Base-by-base conservation (phyloP, 1,140 invertebrate genomes). In the Drosophila oshimai region DNA sequence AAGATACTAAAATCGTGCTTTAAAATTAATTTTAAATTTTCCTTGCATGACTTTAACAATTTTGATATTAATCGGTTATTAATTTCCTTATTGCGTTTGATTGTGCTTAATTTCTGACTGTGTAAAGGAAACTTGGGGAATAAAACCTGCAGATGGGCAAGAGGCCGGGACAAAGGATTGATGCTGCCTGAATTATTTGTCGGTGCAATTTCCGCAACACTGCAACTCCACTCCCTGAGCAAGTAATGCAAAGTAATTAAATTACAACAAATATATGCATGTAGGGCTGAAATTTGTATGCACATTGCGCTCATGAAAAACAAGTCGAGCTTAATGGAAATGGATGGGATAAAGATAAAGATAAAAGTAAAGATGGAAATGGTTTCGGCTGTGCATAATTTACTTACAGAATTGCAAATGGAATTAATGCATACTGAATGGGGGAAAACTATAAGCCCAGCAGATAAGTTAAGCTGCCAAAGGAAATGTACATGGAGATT, bases 231-330 rank as follows among this genome's bases (percentile, higher is more conserved):
- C 51, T 44, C 45, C 36, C 47, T 29, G 36, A 18, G 15, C 26
- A 31, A 37, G 26, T 31, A 62, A 54, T 67, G 39, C 64, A 67
- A 41, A 68, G 29, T 68, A 54, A 62, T 53, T 51, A 49, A 44
- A 51, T 61, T 45, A 31, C 37, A 45, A 47, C 47, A 50, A 73
- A 71, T 53, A 46, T 39, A 39, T 53, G 46, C 33, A 53, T 51
- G 24, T 31, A 7, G 7, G 4, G 17, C 18, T 31, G 17, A n/a
- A 53, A 37, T 51, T 37, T 17, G 26, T 15, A 24, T 12, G 20
- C 33, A 28, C 17, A 15, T n/a, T n/a, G 10, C 26, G 46, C 46
- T 37, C 33, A 18, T 26, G 54, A 9, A 51, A 51, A 26, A 36
- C 15, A 53, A 60, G 33, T 37, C 13, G 10, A 15, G 46, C 24